Evolutionary conservation across 2,113 vertebrate genomes (phyloP).

Genomic region (Anolis sagrei): DNA sequence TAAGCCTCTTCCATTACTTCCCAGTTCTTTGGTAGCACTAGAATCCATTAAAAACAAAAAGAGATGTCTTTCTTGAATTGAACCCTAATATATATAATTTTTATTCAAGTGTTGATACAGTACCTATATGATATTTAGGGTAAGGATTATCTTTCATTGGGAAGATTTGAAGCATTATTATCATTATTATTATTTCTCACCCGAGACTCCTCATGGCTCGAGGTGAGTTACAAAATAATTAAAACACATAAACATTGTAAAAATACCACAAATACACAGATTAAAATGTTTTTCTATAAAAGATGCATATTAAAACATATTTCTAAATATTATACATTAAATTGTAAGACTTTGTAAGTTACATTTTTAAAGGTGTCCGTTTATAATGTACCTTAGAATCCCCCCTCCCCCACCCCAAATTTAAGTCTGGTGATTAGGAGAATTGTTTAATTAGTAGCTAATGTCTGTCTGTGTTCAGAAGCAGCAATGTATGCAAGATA

Average conservation of each 20-base stretch:
- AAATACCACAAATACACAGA: no score
- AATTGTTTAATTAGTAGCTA: background rate
- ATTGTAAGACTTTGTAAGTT: no score
- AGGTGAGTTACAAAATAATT: no score
- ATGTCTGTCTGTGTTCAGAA: background rate
- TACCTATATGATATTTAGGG: background rate
- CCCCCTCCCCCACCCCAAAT: no score
- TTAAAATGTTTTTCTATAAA: no score
- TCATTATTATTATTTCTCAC: no score
- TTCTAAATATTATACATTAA: no score
- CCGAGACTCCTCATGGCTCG: no score
- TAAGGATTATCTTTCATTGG: background rate
- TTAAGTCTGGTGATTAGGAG: background rate
- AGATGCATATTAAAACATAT: no score
- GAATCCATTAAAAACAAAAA: background rate
- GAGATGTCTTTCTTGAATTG: background rate
- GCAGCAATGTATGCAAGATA: background rate
- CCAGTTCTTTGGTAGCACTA: background rate
- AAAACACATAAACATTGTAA: no score
- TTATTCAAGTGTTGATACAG: background rate
- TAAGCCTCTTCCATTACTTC: background rate
- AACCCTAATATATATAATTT: background rate
- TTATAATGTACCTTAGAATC: background rate
- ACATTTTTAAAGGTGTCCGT: background rate
- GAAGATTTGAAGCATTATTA: background rate